A percentile compares a stretch with the other conserved stretches of the same genome.
Evolutionary conservation across 2,113 vertebrate genomes (phyloP).

Genomic region (Larimichthys crocea): DNA sequence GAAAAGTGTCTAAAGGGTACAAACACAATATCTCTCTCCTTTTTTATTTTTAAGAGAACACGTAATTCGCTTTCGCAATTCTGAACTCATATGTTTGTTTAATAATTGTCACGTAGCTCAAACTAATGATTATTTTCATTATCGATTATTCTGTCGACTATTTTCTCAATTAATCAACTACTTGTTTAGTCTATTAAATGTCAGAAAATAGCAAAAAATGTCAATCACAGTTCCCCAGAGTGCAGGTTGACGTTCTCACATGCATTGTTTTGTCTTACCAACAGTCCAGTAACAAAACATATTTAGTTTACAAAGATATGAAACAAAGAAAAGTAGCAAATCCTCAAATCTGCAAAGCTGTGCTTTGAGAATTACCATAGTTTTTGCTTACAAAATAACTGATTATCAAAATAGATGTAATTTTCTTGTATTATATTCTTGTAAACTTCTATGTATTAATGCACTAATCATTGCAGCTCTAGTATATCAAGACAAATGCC

Average conservation of each 20-base stretch:
- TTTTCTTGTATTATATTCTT: neutral
- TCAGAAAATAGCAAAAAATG: neutral
- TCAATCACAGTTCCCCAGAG: neutral
- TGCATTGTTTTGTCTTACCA: neutral
- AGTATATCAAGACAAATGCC: neutral
- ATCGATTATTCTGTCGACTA: neutral
- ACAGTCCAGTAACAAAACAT: neutral
- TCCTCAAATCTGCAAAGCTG: neutral
- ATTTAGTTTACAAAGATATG: neutral
- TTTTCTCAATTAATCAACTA: neutral
- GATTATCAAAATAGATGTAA: neutral
- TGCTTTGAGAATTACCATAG: neutral
- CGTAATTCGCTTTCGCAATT: conserved; percentile 10
- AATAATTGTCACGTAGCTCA: conserved; percentile 5
- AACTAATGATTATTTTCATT: conserved; percentile 13
- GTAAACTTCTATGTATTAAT: neutral
- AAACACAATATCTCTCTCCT: conserved; percentile 45
- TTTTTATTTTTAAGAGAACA: conserved; percentile 14
- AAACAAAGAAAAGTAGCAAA: neutral
- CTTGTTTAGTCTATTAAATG: neutral
- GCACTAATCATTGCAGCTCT: neutral
- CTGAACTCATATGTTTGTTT: neutral
- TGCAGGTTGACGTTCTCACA: neutral
- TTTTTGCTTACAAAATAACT: neutral
- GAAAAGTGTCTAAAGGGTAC: conserved; percentile 68